Conservation (phyloP, 1,140 invertebrate genomes). For the Papilio helenus region DNA sequence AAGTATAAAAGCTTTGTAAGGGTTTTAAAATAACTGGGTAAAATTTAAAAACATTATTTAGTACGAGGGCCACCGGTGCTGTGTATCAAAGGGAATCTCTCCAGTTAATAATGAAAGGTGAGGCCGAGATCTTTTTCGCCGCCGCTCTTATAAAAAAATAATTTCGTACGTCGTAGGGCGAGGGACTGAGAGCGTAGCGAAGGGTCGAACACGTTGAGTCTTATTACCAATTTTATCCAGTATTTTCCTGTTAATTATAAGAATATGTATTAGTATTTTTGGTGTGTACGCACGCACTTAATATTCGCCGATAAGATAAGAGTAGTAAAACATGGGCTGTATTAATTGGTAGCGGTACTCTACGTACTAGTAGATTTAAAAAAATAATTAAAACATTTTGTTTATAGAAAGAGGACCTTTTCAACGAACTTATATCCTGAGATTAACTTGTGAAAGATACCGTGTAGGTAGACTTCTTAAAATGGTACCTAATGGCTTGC, state of each 20-base stretch:
- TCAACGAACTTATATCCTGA: not conserved
- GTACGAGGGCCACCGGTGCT: slow-evolving; percentile 56
- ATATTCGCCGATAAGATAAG: no score
- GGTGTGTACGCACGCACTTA: no score
- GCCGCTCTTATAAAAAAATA: slow-evolving; percentile 73
- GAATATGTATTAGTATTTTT: not conserved
- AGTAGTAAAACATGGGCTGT: no score
- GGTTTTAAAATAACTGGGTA: slow-evolving; percentile 66
- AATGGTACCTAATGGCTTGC: not conserved
- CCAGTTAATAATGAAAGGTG: slow-evolving; percentile 79
- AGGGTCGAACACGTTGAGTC: slow-evolving; percentile 56
- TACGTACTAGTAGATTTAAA: no score
- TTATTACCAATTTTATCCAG: slow-evolving; percentile 47
- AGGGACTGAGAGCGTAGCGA: slow-evolving; percentile 45
- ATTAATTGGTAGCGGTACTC: no score
- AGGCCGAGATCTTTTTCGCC: slow-evolving; percentile 68
- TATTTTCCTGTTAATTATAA: slow-evolving; percentile 28
- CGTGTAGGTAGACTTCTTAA: not conserved
- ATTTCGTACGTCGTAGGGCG: slow-evolving; percentile 57
- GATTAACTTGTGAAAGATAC: not conserved
- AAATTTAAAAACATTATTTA: slow-evolving; percentile 78
- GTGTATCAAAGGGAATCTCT: slow-evolving; percentile 73
- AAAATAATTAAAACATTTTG: no score
- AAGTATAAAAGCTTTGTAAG: slow-evolving; percentile 49
- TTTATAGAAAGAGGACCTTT: not conserved